Conservation (phyloP, 2,888 invertebrate genomes). For the Willowsia nigromaculata region DNA sequence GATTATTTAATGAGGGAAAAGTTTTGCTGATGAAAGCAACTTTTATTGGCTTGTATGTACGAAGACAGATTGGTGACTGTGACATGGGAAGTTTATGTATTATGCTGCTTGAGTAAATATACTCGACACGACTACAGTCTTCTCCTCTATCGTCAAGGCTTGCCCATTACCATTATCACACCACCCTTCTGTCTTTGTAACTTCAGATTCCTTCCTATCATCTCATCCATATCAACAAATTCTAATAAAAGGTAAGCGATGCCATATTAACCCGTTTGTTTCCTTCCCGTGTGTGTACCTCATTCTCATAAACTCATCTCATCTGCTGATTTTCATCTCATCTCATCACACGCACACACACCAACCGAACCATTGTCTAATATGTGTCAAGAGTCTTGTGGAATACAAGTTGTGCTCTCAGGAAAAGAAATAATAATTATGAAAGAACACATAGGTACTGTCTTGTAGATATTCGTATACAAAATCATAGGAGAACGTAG, state of each 20-base stretch:
- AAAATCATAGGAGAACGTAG: not conserved
- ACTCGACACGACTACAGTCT: not conserved
- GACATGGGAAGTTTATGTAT: not conserved
- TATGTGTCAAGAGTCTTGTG: constrained; percentile 60
- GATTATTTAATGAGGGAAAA: constrained; percentile 38
- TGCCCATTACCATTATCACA: constrained; percentile 11
- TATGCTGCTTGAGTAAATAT: not conserved
- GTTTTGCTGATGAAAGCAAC: not conserved
- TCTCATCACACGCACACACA: not conserved
- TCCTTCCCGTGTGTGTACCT: not conserved
- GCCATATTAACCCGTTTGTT: not conserved
- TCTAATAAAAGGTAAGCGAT: constrained; percentile 44
- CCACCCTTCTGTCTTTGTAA: not conserved
- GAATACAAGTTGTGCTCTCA: not conserved
- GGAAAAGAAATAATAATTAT: not conserved
- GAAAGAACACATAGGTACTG: not conserved
- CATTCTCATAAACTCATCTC: constrained; percentile 36
- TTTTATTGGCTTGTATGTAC: constrained; percentile 34
- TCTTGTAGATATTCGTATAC: not conserved
- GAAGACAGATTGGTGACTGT: constrained; percentile 39
- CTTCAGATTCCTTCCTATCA: not conserved
- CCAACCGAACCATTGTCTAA: constrained; percentile 29
- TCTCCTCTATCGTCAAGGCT: not conserved
- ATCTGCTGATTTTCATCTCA: constrained; percentile 30
- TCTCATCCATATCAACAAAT: not conserved